Evolutionary conservation across 2,888 invertebrate genomes (phyloP).

Genomic region (Biston stratarius): DNA sequence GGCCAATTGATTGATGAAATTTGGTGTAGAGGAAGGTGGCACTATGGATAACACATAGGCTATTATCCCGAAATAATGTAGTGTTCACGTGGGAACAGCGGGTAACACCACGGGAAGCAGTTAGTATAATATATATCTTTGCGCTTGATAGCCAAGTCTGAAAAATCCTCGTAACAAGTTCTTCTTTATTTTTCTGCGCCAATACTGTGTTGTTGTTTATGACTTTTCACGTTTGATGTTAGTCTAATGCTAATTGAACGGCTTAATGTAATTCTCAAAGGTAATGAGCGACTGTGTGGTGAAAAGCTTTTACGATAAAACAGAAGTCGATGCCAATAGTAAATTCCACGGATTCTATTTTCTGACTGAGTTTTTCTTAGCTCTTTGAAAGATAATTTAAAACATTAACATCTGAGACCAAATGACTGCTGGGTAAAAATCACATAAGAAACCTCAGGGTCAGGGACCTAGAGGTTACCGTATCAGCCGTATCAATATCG

Average conservation of each 20-base stretch:
- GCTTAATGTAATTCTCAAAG: constrained; percentile 34
- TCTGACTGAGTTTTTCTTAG: not conserved
- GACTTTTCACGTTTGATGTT: constrained; percentile 47
- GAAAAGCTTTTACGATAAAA: constrained; percentile 29
- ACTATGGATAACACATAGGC: too few relatives aligned
- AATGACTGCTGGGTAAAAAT: too few relatives aligned
- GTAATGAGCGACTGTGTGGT: constrained; percentile 36
- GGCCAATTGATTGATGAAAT: too few relatives aligned
- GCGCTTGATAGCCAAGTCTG: too few relatives aligned
- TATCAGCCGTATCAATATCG: too few relatives aligned
- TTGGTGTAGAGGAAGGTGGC: too few relatives aligned
- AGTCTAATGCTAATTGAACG: constrained; percentile 45
- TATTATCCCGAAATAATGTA: too few relatives aligned
- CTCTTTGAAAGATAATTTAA: not conserved
- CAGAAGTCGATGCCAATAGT: constrained; percentile 28
- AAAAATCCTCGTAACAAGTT: not conserved
- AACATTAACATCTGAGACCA: not conserved
- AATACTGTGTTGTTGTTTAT: constrained; percentile 53
- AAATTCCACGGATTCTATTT: constrained; percentile 28
- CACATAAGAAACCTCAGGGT: too few relatives aligned
- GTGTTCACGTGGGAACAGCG: too few relatives aligned
- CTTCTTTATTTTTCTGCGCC: constrained; percentile 1
- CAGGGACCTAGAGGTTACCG: too few relatives aligned
- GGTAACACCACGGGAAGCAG: too few relatives aligned
- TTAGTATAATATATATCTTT: too few relatives aligned